Evolutionary conservation across 2,797 vertebrate species (phyloP).

Genomic region (Channallabes apus): DNA sequence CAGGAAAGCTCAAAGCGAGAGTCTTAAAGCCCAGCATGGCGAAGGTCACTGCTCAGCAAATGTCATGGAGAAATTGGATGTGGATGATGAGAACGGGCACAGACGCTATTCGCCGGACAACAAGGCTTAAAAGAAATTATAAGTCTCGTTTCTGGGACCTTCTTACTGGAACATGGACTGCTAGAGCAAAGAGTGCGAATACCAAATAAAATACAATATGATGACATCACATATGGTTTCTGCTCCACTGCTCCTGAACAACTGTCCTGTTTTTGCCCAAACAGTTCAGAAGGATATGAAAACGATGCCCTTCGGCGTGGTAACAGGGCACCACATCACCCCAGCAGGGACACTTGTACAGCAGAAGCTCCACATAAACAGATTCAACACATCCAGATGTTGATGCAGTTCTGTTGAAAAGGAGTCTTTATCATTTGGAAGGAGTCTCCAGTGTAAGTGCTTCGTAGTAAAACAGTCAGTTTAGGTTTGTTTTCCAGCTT

Average conservation of each 20-base stretch:
- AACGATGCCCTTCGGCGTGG: not conserved
- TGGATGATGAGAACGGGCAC: conserved; percentile 45
- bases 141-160: not conserved
- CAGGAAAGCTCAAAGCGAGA: conserved; percentile 57
- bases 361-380: not conserved
- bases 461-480: not conserved
- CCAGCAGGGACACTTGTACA: not conserved
- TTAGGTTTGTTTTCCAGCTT: too few species aligned
- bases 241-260: not conserved
- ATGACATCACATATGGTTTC: not conserved
- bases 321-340: not conserved
- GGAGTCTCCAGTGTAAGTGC: not conserved
- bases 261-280: not conserved
- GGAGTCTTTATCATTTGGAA: not conserved
- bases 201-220: not conserved
- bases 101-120: conserved; percentile 67
- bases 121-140: conserved; percentile 63
- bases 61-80: conserved; percentile 72
- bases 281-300: not conserved
- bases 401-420: not conserved
- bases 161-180: not conserved
- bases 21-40: conserved; percentile 63
- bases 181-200: not conserved
- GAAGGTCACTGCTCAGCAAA: conserved; percentile 77
- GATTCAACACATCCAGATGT: not conserved